Evolutionary conservation across 2,113 vertebrate species (phyloP), one percentile per base, ranked within the genome.

Genomic region (Acrocephalus kingi): DNA sequence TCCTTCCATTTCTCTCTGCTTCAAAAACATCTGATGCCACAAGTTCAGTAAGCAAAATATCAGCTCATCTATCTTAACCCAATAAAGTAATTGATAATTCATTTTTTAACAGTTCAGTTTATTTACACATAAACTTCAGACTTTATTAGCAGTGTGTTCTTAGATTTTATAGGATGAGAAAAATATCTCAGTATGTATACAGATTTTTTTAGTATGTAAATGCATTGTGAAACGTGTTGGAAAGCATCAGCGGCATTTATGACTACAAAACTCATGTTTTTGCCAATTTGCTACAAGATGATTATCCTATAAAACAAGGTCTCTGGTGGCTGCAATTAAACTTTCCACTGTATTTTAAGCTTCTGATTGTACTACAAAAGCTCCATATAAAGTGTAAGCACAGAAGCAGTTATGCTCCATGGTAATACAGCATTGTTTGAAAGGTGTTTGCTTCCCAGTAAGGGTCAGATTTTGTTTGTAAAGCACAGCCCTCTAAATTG

Each of bases 381-480:
- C 11, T 76, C 46, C 51, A 30, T 13, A 7, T 27, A 73, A 87
- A 78, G 9, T 37, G n/a, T 64, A 90, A 84, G 43, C 21, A 55
- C 0, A 0, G 16, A 66, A 52, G 27, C 23, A 92, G 13, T 63
- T 89, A 13, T 13, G 13, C 48, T 73, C 28, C 25, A 8, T 6
- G 1, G 31, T 39, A 52, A 49, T 4, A 33, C 4, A 48, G 15
- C 35, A 56, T n/a, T 3, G 0, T 25, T 75, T 28, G 9, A 12
- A 30, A 72, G 15, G 22, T 30, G 28, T n/a, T 63, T 54, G 24
- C 35, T 67, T 68, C 20, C 33, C 13, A 19, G 15, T 20, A 43
- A 71, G 13, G 13, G 17, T 61, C 56, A 87, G 35, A 46, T 39
- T 78, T 63, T 55, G 7, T 14, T 75, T 72, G 28, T 24, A 33